Percentiles rank a stretch among this genome's conserved stretches.
Evolutionary conservation across 2,797 vertebrate genomes (phyloP).

Genomic region (Crenichthys baileyi): DNA sequence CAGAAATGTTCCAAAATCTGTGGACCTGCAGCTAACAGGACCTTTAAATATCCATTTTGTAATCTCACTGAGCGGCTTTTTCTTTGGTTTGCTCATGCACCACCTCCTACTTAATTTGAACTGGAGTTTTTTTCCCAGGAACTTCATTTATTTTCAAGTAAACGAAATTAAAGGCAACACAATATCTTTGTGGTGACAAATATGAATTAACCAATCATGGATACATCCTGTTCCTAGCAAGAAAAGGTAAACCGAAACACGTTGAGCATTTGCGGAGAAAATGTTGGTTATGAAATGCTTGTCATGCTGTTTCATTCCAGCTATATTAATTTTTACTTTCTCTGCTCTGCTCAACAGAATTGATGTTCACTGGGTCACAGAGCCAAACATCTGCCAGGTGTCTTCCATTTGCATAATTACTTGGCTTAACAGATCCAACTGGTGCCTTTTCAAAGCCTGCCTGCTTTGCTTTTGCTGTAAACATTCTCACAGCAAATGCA

Average conservation of each 20-base stretch:
- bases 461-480: slow-evolving; percentile 22
- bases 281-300: not conserved
- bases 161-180: not conserved
- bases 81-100: not conserved
- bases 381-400: slow-evolving; percentile 34
- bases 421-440: slow-evolving; percentile 13
- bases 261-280: not conserved
- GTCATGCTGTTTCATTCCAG: not conserved
- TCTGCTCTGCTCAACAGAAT: not conserved
- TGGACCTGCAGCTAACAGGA: not conserved
- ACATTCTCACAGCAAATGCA: not conserved
- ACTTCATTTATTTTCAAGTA: not conserved
- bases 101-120: not conserved
- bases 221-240: not conserved
- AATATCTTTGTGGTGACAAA: not conserved
- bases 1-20: not conserved
- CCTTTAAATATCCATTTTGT: not conserved
- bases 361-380: slow-evolving; percentile 22
- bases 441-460: slow-evolving; percentile 23
- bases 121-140: not conserved
- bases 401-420: slow-evolving; percentile 26
- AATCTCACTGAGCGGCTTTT: not conserved
- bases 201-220: not conserved
- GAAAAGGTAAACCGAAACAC: not conserved
- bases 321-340: slow-evolving; percentile 2